A percentile compares a stretch with the other conserved stretches of the same genome.
Conservation (phyloP, 2,113 vertebrate species). For the Chionodraco myersi region DNA sequence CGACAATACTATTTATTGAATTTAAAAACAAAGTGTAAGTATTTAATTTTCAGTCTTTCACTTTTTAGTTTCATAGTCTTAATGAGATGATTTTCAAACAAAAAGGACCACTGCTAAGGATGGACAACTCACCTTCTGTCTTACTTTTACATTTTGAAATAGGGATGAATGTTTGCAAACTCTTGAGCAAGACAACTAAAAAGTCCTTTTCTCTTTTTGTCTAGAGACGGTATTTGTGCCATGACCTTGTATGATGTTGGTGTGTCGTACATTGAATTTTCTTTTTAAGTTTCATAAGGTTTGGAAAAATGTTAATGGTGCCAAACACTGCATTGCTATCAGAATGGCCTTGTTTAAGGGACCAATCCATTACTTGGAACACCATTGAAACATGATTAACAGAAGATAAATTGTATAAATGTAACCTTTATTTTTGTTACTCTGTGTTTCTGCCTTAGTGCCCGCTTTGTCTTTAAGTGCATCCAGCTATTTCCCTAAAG, state of each 20-base stretch:
- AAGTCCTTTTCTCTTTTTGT: conserved; percentile 18
- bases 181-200: conserved; percentile 45
- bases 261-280: background rate
- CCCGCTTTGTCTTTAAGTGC: conserved; percentile 18
- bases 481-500: conserved; percentile 21
- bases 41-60: background rate
- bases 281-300: background rate
- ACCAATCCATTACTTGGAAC: conserved; percentile 18
- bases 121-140: background rate
- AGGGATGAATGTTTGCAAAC: conserved; percentile 34
- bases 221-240: conserved; percentile 10
- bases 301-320: conserved; percentile 9
- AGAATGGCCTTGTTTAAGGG: conserved; percentile 14
- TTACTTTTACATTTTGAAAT: background rate
- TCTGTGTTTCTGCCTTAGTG: background rate
- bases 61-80: background rate
- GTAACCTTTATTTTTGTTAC: background rate
- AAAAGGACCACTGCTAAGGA: conserved; percentile 18
- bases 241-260: conserved; percentile 28
- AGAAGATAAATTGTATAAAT: conserved; percentile 4
- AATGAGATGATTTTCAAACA: background rate
- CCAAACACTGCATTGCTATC: conserved; percentile 13
- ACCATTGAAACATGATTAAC: background rate
- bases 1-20: conserved; percentile 2
- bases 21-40: background rate